Evolutionary conservation across 2,113 vertebrate genomes (phyloP).

Genomic region (Picathartes gymnocephalus): DNA sequence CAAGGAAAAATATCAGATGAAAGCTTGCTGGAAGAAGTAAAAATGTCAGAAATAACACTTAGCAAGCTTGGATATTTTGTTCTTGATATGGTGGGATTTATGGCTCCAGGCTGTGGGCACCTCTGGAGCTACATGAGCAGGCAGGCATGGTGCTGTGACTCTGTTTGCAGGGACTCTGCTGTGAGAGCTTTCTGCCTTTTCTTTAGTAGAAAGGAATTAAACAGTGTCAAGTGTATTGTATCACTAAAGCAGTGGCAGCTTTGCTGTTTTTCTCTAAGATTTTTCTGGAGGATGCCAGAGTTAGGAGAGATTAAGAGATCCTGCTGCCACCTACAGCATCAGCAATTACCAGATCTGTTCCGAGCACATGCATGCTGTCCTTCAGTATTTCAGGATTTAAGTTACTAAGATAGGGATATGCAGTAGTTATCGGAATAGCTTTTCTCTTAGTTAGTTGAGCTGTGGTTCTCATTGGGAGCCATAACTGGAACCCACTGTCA

Average conservation of each 20-base stretch:
- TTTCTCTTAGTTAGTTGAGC: background rate
- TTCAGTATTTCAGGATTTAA: background rate
- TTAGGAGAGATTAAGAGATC: background rate
- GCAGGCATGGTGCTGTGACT: background rate
- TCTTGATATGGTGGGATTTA: background rate
- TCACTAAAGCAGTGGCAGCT: background rate
- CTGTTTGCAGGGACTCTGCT: background rate
- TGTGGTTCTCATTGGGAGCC: background rate
- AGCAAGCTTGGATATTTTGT: background rate
- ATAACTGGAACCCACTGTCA: background rate
- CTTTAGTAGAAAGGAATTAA: background rate
- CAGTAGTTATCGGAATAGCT: background rate
- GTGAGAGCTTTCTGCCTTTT: background rate
- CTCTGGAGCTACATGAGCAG: background rate
- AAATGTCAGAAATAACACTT: background rate
- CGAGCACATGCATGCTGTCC: accelerated
- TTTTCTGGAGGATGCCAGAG: background rate
- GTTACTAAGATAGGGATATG: background rate
- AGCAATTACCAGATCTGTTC: background rate
- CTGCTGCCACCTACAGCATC: background rate
- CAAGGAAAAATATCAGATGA: background rate
- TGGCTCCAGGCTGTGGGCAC: background rate
- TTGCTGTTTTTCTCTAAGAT: background rate
- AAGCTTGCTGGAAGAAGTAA: background rate
- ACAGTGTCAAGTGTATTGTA: background rate